These are phyloP conservation scores for Crotalus helleri DNA, from an alignment of 2,113 vertebrate species.

Conservation along the genomic window DNA sequence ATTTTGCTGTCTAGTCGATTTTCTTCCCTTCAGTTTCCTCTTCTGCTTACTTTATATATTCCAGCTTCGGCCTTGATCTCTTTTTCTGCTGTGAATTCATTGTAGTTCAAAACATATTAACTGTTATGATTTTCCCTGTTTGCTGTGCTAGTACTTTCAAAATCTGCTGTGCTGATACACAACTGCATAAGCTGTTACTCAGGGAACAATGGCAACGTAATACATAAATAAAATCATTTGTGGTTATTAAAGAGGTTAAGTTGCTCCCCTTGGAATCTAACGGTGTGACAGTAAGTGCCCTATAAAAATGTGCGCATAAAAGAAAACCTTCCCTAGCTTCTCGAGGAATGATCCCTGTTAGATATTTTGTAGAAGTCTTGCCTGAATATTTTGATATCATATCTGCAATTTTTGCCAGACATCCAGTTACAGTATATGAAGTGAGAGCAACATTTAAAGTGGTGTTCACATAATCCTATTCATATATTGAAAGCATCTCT, in stretches of 20 bases:
- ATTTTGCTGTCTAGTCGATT: background rate
- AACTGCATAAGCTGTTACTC: background rate
- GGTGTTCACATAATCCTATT: background rate
- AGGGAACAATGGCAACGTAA: conserved; percentile 3
- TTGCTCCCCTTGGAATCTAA: background rate
- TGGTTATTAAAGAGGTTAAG: background rate
- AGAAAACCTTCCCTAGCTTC: background rate
- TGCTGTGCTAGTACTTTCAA: background rate
- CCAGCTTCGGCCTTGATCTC: background rate
- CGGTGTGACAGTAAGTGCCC: background rate
- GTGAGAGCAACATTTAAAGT: background rate
- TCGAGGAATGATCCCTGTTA: background rate
- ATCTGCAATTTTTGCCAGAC: background rate
- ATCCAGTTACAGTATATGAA: background rate
- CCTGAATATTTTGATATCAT: background rate
- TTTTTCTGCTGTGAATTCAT: background rate
- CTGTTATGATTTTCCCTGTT: background rate
- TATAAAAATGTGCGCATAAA: background rate
- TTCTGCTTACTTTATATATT: background rate
- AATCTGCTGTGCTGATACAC: conserved; percentile 1
- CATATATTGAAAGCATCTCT: too few species aligned
- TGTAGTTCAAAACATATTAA: background rate
- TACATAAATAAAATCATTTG: conserved; percentile 8
- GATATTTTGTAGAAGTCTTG: background rate
- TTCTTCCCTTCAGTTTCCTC: background rate